phyloP scores from a whole-genome alignment of 2,888 invertebrate species.

The Tenthredo notha region DNA sequence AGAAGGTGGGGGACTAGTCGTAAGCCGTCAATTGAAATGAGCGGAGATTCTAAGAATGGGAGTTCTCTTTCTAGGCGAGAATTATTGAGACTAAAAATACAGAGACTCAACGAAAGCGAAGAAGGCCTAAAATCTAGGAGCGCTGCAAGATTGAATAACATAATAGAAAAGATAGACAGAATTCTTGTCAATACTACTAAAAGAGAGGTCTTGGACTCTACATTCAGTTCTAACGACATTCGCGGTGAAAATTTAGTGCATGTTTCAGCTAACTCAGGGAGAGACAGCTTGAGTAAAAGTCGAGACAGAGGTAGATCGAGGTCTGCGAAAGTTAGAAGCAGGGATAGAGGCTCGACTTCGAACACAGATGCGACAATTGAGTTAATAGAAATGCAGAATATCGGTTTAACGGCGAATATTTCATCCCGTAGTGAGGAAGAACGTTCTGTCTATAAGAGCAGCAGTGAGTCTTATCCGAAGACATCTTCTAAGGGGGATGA shows the following conservation, averaged over 20 bases:
- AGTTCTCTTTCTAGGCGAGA: slow-evolving; percentile 25
- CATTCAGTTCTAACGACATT: slow-evolving; percentile 23
- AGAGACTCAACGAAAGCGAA: slow-evolving; percentile 67
- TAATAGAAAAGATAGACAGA: slow-evolving; percentile 74
- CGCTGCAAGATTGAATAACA: slow-evolving; percentile 68
- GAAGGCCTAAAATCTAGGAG: slow-evolving; percentile 67
- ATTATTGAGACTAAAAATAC: slow-evolving; percentile 64
- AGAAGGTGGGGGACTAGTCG: neutral
- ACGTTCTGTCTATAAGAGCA: neutral
- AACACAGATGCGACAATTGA: slow-evolving; percentile 33
- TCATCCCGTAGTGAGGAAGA: neutral
- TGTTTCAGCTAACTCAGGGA: slow-evolving; percentile 16
- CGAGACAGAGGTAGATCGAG: slow-evolving; percentile 7
- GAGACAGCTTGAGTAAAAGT: slow-evolving; percentile 56
- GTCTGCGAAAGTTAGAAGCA: slow-evolving; percentile 57
- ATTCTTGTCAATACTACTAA: slow-evolving; percentile 67
- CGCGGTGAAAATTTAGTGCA: neutral
- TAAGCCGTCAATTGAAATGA: slow-evolving; percentile 64
- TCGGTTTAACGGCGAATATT: neutral
- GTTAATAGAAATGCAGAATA: slow-evolving; percentile 15
- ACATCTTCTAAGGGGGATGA: slow-evolving; percentile 47
- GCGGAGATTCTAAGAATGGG: neutral
- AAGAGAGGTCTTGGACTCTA: neutral
- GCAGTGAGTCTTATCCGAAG: slow-evolving; percentile 41
- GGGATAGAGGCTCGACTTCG: slow-evolving; percentile 57